phyloP scores from a whole-genome alignment of 2,888 invertebrate genomes.

The Rhyacophila evoluta region DNA sequence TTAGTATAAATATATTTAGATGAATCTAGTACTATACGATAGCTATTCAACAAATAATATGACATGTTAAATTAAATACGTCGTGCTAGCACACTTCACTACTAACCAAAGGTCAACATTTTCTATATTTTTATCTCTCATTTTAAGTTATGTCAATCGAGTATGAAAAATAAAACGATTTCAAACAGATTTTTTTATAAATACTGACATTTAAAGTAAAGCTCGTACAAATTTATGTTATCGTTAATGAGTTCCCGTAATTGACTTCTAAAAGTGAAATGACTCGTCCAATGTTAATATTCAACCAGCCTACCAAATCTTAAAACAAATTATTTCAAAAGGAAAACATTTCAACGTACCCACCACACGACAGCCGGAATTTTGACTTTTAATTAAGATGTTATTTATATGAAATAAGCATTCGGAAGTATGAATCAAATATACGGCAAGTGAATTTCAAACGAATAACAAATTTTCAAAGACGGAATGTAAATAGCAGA shows the following conservation, averaged over 20 bases:
- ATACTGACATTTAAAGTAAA: too few species aligned
- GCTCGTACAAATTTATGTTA: too few species aligned
- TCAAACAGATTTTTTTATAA: too few species aligned
- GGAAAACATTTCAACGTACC: background rate
- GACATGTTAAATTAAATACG: too few species aligned
- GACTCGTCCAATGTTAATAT: background rate
- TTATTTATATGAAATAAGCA: background rate
- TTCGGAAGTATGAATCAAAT: background rate
- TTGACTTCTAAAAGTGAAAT: background rate
- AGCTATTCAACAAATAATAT: too few species aligned
- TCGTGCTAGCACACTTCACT: too few species aligned
- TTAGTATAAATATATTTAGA: too few species aligned
- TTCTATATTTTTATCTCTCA: too few species aligned
- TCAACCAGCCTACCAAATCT: background rate
- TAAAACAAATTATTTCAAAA: constrained; percentile 1
- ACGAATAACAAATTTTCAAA: background rate
- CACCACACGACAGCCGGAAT: background rate
- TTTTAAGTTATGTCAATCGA: too few species aligned
- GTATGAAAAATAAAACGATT: too few species aligned
- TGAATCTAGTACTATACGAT: too few species aligned
- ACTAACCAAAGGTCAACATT: too few species aligned
- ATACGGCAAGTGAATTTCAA: background rate
- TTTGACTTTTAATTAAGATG: constrained; percentile 6
- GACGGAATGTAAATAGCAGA: background rate
- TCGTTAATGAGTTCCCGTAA: background rate